Evolutionary conservation across 2,888 invertebrate genomes (phyloP), one percentile per base, ranked within the genome.

Genomic region (Abrostola tripartita): DNA sequence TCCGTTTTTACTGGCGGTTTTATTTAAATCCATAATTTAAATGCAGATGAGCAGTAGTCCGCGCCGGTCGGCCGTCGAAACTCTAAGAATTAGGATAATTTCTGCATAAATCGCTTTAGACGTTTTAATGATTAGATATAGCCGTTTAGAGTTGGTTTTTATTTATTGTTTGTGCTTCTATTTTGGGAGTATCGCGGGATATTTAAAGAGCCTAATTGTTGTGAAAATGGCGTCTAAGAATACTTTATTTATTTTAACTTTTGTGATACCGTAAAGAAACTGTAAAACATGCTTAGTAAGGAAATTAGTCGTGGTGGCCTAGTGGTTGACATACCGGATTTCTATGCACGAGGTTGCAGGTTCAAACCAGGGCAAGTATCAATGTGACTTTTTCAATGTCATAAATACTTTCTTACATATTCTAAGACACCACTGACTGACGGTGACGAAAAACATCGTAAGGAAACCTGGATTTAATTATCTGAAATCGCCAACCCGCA

Each of bases 11-110:
- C 83, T 82, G 80, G 74, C 68, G 73, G 79, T 86, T 86, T 90
- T 89, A 90, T 88, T 91, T 88, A 89, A 90, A 89, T 88, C 88
- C 89, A 89, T 90, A 88, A 91, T 91, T 88, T 90, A 89, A 89
- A 91, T 91, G 90, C 86, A 91, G 90, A 91, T 91, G 89, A 89
- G 86, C 52, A 77, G 68, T 68, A 61, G 77, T 63, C 64, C 63
- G 65, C 52, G 71, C 67, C 58, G 69, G 9, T 47, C 44, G 62
- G 64, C 42, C 56, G 57, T 67, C 63, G 61, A 65, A 79, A 78
- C 79, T 72, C 73, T 36, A 67, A 67, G 80, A 76, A 79, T 82
- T 78, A 76, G 76, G 76, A 78, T 82, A 75, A 85, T 81, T 77
- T 71, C 59, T 74, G 76, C 63, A 80, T 83, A 81, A 84, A 82